Evolutionary conservation across 1,140 invertebrate species (phyloP).

Genomic region (Bombus sylvicola): DNA sequence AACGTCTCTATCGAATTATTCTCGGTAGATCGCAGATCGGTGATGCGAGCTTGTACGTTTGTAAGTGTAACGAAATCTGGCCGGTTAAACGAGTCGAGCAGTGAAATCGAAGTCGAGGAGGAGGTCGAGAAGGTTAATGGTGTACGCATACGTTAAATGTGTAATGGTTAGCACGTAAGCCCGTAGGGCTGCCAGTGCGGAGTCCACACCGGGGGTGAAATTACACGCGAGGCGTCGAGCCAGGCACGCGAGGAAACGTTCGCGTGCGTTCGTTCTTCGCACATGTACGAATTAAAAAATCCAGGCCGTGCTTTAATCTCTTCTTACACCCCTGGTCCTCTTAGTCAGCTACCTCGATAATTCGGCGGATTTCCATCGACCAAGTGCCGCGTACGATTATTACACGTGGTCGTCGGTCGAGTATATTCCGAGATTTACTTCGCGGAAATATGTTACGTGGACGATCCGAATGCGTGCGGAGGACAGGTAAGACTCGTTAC

Average conservation of each 20-base stretch:
- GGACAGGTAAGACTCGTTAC: constrained; percentile 53
- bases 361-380: neutral
- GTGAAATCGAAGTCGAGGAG: constrained; percentile 62
- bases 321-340: too few relatives aligned
- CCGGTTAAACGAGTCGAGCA: constrained; percentile 24
- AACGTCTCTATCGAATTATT: neutral
- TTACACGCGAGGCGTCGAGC: constrained; percentile 62
- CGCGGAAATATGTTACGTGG: constrained; percentile 36
- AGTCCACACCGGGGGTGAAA: constrained; percentile 54
- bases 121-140: constrained; percentile 68
- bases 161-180: constrained; percentile 63
- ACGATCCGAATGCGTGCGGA: constrained; percentile 31
- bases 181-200: constrained; percentile 24
- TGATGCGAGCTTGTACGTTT: neutral
- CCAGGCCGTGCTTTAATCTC: neutral
- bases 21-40: neutral
- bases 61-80: constrained; percentile 3
- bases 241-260: constrained; percentile 55
- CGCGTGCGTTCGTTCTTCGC: constrained; percentile 46
- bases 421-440: constrained; percentile 12
- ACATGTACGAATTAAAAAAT: constrained; percentile 34
- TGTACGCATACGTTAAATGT: constrained; percentile 71
- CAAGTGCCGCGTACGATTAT: neutral
- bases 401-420: neutral
- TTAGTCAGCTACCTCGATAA: neutral